Evolutionary conservation across 2,113 vertebrate genomes (phyloP).

Genomic region (Alexandromys fortis): DNA sequence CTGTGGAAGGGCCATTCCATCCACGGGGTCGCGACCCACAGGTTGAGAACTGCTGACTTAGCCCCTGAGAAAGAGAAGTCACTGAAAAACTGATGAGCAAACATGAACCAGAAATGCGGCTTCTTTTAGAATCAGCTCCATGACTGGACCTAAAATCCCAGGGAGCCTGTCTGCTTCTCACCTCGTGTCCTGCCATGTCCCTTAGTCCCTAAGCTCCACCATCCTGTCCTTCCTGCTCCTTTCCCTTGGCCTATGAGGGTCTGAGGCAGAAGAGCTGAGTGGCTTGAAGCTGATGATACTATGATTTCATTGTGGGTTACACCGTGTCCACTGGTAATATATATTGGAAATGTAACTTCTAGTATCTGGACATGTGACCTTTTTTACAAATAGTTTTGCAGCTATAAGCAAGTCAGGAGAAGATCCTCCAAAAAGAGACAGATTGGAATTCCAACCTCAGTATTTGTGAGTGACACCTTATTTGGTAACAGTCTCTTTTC

Average conservation of each 20-base stretch:
- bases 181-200: not conserved
- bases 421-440: not conserved
- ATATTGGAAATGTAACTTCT: not conserved
- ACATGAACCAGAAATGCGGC: not conserved
- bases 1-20: not conserved
- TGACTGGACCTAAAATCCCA: accelerated
- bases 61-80: not conserved
- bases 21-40: accelerated
- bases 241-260: not conserved
- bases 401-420: not conserved
- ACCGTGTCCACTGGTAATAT: not conserved
- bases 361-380: not conserved
- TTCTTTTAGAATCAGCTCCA: not conserved
- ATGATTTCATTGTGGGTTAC: not conserved
- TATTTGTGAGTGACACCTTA: not conserved
- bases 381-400: not conserved
- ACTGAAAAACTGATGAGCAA: not conserved
- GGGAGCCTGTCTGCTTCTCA: not conserved
- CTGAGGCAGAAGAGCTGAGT: not conserved
- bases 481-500: not conserved
- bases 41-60: not conserved
- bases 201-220: not conserved
- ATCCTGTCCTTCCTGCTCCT: not conserved
- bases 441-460: not conserved
- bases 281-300: not conserved